Percentiles rank a stretch among this genome's conserved stretches.
Evolutionary conservation across 2,888 invertebrate species (phyloP).

Genomic region (Anthoptus insignis): DNA sequence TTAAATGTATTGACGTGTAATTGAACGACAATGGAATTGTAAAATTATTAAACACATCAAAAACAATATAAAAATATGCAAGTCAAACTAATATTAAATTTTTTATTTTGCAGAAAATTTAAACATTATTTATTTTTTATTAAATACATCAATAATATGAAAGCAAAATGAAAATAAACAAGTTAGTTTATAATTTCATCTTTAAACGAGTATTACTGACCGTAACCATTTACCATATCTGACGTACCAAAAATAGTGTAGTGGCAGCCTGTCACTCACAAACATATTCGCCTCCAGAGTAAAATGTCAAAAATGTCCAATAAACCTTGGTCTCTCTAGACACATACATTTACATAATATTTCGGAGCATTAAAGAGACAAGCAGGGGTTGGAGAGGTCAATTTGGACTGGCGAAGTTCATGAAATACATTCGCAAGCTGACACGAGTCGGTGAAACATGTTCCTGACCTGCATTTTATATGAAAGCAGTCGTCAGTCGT

Average conservation of each 20-base stretch:
- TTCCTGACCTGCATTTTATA: constrained; percentile 57
- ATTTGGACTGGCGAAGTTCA: constrained; percentile 41
- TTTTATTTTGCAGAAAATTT: too few species aligned
- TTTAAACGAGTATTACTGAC: background rate
- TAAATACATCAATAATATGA: background rate
- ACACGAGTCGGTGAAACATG: constrained; percentile 52
- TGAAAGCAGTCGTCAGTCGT: constrained; percentile 33
- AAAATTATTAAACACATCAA: too few species aligned
- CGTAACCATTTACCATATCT: constrained; percentile 9
- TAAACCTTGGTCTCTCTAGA: constrained; percentile 37
- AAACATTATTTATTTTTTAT: background rate
- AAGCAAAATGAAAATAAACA: background rate
- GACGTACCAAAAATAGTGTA: constrained; percentile 42
- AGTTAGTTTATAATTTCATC: background rate
- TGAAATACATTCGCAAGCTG: constrained; percentile 50
- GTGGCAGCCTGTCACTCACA: constrained; percentile 49
- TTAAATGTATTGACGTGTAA: too few species aligned
- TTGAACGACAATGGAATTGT: too few species aligned
- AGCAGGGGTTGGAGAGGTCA: constrained; percentile 41
- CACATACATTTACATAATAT: constrained; percentile 25
- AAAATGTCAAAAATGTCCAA: constrained; percentile 51
- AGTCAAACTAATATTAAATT: too few species aligned
- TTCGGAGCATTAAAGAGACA: constrained; percentile 23
- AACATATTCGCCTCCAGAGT: constrained; percentile 51
- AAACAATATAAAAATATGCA: too few species aligned